These are phyloP conservation scores for Synanthedon formicaeformis DNA, from an alignment of 2,888 invertebrate genomes.

Conservation along the genomic window DNA sequence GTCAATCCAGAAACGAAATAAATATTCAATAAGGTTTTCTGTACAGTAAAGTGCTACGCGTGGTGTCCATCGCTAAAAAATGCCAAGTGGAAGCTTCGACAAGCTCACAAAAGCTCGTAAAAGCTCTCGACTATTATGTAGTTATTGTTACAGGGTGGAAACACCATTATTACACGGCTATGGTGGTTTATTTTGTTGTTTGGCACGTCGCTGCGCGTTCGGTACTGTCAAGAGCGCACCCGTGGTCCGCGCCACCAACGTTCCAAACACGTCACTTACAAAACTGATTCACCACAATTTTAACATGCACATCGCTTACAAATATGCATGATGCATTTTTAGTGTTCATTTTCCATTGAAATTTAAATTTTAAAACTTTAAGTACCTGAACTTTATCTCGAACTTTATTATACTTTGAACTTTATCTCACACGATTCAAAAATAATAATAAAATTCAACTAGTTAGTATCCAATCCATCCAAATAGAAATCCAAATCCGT, in stretches of 20 bases:
- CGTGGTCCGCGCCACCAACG: slow-evolving; percentile 7
- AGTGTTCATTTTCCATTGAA: no score
- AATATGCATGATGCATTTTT: no score
- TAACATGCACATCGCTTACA: no score
- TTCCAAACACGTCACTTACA: slow-evolving; percentile 5
- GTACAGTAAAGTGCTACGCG: slow-evolving; percentile 46
- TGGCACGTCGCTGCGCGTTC: slow-evolving; percentile 35
- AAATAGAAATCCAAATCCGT: no score
- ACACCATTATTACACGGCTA: slow-evolving; percentile 66
- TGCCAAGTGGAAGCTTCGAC: slow-evolving; percentile 62
- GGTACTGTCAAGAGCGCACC: slow-evolving; percentile 9
- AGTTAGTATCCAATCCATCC: no score
- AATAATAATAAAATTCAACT: no score
- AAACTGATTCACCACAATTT: no score
- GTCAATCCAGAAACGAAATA: slow-evolving; percentile 37
- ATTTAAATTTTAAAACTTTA: no score
- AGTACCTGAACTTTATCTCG: no score
- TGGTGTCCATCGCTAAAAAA: slow-evolving; percentile 58
- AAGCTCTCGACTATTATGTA: slow-evolving; percentile 69
- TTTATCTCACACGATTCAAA: no score
- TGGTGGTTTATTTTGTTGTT: slow-evolving; percentile 60
- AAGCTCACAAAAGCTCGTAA: slow-evolving; percentile 69
- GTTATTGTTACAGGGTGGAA: slow-evolving; percentile 70
- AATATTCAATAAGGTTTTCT: slow-evolving; percentile 63
- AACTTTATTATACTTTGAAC: no score